phyloP scores from a whole-genome alignment of 2,888 invertebrate genomes.

The Emmelina monodactyla region DNA sequence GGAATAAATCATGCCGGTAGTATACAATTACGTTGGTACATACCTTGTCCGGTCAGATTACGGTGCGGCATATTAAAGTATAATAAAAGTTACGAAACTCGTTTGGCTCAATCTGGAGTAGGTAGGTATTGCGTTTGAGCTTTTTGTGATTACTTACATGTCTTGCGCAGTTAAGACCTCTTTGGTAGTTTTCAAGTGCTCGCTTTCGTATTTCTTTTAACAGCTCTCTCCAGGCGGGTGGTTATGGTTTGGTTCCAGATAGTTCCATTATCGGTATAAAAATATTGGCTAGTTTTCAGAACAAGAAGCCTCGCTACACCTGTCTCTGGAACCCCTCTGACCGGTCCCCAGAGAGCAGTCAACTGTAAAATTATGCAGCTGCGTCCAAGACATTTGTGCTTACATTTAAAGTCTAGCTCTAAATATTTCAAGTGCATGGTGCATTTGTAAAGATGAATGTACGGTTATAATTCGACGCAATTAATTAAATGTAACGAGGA shows the following conservation, averaged over 20 bases:
- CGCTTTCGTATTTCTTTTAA: too few relatives aligned
- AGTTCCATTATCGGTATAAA: background rate
- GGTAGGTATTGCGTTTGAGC: background rate
- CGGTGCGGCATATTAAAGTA: background rate
- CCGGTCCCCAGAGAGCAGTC: conserved; percentile 40
- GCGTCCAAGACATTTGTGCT: conserved; percentile 22
- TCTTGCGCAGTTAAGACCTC: too few relatives aligned
- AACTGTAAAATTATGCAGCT: conserved; percentile 59
- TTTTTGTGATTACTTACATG: too few relatives aligned
- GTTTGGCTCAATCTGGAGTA: background rate
- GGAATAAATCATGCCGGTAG: conserved; percentile 5
- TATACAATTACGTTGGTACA: background rate
- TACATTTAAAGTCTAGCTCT: conserved; percentile 1
- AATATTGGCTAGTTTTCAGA: background rate
- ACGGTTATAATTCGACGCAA: background rate
- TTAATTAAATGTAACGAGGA: background rate
- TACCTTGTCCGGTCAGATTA: background rate
- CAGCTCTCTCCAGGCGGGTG: background rate
- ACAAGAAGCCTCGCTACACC: conserved; percentile 29
- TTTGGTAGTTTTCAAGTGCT: background rate
- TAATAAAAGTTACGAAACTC: background rate
- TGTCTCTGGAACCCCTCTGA: conserved; percentile 46
- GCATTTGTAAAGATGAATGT: background rate
- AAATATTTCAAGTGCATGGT: too few relatives aligned
- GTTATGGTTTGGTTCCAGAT: background rate